phyloP scores from a whole-genome alignment of 1,140 invertebrate species.

The Delia radicum region DNA sequence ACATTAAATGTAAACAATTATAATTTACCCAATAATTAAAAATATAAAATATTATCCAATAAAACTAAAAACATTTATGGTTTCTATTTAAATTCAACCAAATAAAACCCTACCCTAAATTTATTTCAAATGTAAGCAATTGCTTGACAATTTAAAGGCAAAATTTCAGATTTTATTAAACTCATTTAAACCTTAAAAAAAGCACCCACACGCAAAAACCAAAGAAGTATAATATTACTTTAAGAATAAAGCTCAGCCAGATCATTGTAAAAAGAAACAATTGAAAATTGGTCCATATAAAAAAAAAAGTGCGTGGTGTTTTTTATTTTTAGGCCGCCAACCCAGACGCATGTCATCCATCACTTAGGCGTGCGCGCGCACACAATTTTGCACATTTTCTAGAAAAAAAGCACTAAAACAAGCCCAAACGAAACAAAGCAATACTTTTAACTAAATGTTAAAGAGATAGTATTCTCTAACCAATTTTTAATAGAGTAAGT shows the following conservation, averaged over 20 bases:
- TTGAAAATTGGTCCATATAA: constrained; percentile 17
- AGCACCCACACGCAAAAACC: not conserved
- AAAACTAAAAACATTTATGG: too few relatives aligned
- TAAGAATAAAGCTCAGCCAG: not conserved
- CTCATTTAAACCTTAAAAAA: not conserved
- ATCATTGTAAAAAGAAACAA: not conserved
- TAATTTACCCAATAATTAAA: too few relatives aligned
- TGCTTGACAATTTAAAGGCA: not conserved
- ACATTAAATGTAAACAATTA: too few relatives aligned
- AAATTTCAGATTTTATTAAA: not conserved
- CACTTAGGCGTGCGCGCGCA: not conserved
- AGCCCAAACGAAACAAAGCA: not conserved
- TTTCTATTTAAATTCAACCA: too few relatives aligned
- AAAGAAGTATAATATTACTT: not conserved
- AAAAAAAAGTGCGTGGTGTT: constrained; percentile 19
- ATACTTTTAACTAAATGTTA: not conserved
- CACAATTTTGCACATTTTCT: not conserved
- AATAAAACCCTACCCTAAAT: not conserved
- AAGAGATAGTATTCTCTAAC: too few relatives aligned
- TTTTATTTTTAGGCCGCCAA: constrained; percentile 9
- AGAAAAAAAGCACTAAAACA: not conserved
- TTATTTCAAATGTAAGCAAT: too few relatives aligned
- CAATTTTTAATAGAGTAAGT: too few relatives aligned
- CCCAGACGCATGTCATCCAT: constrained; percentile 22
- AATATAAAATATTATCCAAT: too few relatives aligned